Base-by-base conservation (phyloP, 1,140 invertebrate genomes). In the Nymphalis io region DNA sequence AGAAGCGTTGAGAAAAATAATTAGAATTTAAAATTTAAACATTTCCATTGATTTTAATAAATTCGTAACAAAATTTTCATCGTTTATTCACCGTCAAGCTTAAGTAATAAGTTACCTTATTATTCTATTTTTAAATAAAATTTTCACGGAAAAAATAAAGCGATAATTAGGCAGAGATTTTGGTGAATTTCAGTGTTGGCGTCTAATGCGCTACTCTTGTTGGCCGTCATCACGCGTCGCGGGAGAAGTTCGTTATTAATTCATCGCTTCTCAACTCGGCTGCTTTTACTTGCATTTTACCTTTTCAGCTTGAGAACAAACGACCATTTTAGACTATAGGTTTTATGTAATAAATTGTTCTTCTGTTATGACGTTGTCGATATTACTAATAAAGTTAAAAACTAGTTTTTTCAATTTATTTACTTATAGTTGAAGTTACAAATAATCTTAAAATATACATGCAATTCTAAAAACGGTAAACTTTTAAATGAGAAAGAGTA, bases 181-280 rank as follows among this genome's bases (percentile, higher is more conserved):
- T 84, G 77, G 70, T 74, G 82, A 84, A 82, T 82, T 83, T 81
- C 74, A 77, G 72, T 78, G 78, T 82, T 81, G 67, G 70, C 80
- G 77, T 86, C 87, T 91, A 91, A 91, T 91, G 89, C 88, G 85
- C 81, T 86, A 91, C 86, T 88, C 88, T 84, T 91, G 89, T 91
- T 76, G 85, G 86, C 87, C 87, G 89, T 91, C 87, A 91, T 87
- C 87, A 88, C 82, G 84, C 83, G 86, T 89, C 87, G 86, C 88
- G 82, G 84, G 83, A 83, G 87, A 87, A 88, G 79, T 90, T 91
- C 81, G 81, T 89, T 91, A 89, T 88, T 89, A 88, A 91, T 91
- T 91, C 87, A 91, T 80, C 78, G 79, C 78, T 81, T 87, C 77
- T 85, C 80, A 82, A 82, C 83, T 84, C 69, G 73, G 74, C 78